A percentile compares a stretch with the other conserved stretches of the same genome.
phyloP scores from a whole-genome alignment of 2,888 invertebrate species.

The Drosophila ezoana region DNA sequence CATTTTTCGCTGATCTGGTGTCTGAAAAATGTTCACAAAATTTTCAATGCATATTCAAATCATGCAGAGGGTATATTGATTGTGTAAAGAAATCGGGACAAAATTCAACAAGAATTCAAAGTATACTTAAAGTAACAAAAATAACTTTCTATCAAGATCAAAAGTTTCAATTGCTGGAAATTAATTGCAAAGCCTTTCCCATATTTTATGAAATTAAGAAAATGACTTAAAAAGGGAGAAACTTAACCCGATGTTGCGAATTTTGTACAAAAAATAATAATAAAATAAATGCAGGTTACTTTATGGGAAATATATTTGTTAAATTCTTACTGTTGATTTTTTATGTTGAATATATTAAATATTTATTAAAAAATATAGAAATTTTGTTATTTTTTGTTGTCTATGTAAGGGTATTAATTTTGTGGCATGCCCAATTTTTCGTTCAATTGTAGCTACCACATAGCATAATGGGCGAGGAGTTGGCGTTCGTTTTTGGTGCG shows the following conservation, averaged over 20 bases:
- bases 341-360: too few relatives aligned
- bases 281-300: too few relatives aligned
- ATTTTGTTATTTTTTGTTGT: not conserved
- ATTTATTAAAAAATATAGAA: too few relatives aligned
- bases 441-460: conserved; percentile 87
- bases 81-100: not conserved
- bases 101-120: not conserved
- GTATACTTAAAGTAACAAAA: not conserved
- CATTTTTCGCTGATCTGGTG: conserved; percentile 54
- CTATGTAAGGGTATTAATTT: conserved; percentile 25
- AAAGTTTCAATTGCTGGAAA: too few relatives aligned
- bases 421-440: not conserved
- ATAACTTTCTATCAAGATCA: too few relatives aligned
- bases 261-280: too few relatives aligned
- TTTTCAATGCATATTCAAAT: conserved; percentile 20
- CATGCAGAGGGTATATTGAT: conserved; percentile 17
- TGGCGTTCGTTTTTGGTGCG: conserved; percentile 94
- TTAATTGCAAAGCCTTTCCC: too few relatives aligned
- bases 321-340: too few relatives aligned
- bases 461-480: conserved; percentile 93
- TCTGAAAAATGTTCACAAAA: conserved; percentile 39
- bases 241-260: too few relatives aligned
- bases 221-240: too few relatives aligned
- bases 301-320: too few relatives aligned
- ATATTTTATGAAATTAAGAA: too few relatives aligned